Evolutionary conservation across 2,888 invertebrate genomes (phyloP).

Genomic region (Eilema sororculum): DNA sequence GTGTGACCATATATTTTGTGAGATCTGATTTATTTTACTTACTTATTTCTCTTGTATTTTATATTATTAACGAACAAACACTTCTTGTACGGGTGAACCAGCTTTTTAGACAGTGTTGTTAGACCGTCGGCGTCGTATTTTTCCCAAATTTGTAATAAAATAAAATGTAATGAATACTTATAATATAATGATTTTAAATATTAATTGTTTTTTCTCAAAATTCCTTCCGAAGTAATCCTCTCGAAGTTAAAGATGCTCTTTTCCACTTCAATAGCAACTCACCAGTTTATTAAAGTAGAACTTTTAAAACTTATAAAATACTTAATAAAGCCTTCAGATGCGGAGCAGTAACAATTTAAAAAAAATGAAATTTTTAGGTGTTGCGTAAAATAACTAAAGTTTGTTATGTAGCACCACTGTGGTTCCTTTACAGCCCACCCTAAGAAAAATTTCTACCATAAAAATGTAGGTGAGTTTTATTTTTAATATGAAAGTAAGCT

Average conservation of each 20-base stretch:
- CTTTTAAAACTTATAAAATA: neutral
- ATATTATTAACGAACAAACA: too few relatives aligned
- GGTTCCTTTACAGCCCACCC: neutral
- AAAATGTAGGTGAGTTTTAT: conserved; percentile 9
- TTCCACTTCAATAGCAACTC: neutral
- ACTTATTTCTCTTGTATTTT: neutral
- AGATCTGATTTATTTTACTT: conserved; percentile 25
- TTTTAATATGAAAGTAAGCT: neutral
- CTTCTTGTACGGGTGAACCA: too few relatives aligned
- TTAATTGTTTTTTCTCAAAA: too few relatives aligned
- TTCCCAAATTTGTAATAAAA: too few relatives aligned
- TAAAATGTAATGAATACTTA: too few relatives aligned
- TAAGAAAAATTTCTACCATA: neutral
- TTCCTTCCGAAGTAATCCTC: too few relatives aligned
- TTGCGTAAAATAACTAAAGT: neutral
- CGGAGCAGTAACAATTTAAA: neutral
- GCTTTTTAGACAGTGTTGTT: too few relatives aligned
- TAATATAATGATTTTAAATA: too few relatives aligned
- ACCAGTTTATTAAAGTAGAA: neutral
- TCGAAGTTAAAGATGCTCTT: too few relatives aligned
- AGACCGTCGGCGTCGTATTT: too few relatives aligned
- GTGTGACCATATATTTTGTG: conserved; percentile 33
- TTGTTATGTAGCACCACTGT: neutral
- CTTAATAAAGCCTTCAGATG: neutral
- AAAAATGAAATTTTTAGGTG: neutral